Conservation (phyloP, 2,113 vertebrate species). For the Andinoacara biseriatus region DNA sequence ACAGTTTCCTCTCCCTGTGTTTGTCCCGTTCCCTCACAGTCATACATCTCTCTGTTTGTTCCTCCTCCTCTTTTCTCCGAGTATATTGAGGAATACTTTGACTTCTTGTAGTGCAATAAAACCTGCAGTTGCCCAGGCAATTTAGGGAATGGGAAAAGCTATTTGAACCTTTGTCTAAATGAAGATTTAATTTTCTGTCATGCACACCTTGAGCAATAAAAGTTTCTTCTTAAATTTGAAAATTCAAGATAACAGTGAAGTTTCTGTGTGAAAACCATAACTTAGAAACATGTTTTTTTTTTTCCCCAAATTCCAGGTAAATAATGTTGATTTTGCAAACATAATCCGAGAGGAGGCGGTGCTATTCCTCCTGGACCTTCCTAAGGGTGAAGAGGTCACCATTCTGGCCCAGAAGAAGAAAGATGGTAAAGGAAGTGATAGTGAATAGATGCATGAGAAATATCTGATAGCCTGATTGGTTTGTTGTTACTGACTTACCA, state of each 20-base stretch:
- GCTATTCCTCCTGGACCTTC: slow-evolving; percentile 96
- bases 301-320: slow-evolving; percentile 83
- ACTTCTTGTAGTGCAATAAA: slow-evolving; percentile 57
- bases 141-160: slow-evolving; percentile 23
- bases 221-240: neutral
- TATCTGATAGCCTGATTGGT: neutral
- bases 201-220: neutral
- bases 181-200: slow-evolving; percentile 7
- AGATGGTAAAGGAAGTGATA: slow-evolving; percentile 84
- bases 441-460: neutral
- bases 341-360: slow-evolving; percentile 99
- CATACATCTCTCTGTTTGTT: slow-evolving; percentile 58
- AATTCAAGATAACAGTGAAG: neutral
- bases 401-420: slow-evolving; percentile 99
- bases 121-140: slow-evolving; percentile 43
- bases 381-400: slow-evolving; percentile 97
- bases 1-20: slow-evolving; percentile 68
- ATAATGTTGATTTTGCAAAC: slow-evolving; percentile 99
- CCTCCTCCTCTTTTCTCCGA: slow-evolving; percentile 46
- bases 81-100: slow-evolving; percentile 48
- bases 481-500: neutral
- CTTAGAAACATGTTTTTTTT: slow-evolving; percentile 24
- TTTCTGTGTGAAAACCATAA: neutral
- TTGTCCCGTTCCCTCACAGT: slow-evolving; percentile 56
- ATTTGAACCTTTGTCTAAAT: slow-evolving; percentile 37